phyloP scores from a whole-genome alignment of 2,888 invertebrate species.

The Choristoneura rosaceana region DNA sequence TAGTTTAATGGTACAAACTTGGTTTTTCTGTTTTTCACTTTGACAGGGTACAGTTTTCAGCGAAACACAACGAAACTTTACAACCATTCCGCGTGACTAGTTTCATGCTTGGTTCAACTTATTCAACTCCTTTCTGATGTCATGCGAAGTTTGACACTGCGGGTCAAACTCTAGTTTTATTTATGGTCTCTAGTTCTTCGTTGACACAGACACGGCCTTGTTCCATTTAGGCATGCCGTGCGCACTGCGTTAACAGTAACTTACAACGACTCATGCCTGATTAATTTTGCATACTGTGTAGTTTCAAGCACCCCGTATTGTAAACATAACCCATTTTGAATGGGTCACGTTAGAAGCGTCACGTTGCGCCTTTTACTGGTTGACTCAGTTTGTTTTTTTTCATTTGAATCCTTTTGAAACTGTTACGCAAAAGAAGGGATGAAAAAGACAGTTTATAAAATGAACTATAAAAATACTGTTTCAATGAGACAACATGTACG shows the following conservation, averaged over 20 bases:
- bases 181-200: constrained; percentile 19
- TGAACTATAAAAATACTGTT: no score
- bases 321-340: constrained; percentile 25
- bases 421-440: no score
- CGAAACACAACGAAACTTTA: background rate
- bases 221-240: constrained; percentile 28
- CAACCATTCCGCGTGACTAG: background rate
- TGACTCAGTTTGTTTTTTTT: background rate
- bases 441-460: no score
- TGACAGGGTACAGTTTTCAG: background rate
- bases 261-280: constrained; percentile 19
- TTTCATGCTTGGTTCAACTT: background rate
- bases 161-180: constrained; percentile 19
- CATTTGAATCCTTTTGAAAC: no score
- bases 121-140: background rate
- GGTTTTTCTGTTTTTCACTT: background rate
- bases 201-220: constrained; percentile 36
- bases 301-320: constrained; percentile 11
- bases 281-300: constrained; percentile 34
- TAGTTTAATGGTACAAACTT: no score
- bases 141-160: background rate
- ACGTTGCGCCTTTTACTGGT: background rate
- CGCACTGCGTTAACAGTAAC: constrained; percentile 8
- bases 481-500: no score
- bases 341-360: constrained; percentile 4